phyloP scores from a whole-genome alignment of 1,140 invertebrate species.

The Coelopa frigida region DNA sequence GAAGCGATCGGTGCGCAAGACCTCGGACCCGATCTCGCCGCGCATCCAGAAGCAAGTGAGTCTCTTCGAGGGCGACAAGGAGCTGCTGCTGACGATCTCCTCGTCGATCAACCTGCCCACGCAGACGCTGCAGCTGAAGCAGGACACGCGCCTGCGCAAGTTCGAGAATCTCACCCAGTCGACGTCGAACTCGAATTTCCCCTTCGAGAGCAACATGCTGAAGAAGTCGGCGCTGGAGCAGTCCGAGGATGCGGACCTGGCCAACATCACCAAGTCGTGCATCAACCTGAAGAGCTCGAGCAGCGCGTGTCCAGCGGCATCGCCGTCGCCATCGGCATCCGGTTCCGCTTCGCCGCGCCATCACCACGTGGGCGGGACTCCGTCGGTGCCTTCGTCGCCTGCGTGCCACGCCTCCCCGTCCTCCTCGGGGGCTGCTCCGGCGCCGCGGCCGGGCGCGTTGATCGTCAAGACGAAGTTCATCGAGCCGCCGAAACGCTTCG shows the following conservation, averaged over 20 bases:
- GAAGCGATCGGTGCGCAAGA: conserved; percentile 25
- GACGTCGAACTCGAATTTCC: conserved; percentile 39
- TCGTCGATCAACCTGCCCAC: conserved; percentile 32
- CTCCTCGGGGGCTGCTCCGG: conserved; percentile 2
- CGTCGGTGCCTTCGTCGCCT: neutral
- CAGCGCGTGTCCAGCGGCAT: neutral
- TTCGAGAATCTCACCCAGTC: conserved; percentile 40
- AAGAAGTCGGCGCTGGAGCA: conserved; percentile 26
- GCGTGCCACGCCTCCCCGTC: conserved; percentile 2
- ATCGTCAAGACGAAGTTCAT: conserved; percentile 47
- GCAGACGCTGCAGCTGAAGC: conserved; percentile 24
- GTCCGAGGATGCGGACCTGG: conserved; percentile 24
- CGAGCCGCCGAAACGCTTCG: conserved; percentile 46
- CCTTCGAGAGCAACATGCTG: conserved; percentile 37
- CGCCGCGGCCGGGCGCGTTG: conserved; percentile 38
- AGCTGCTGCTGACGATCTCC: conserved; percentile 10
- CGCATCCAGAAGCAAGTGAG: conserved; percentile 41
- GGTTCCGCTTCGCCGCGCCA: conserved; percentile 8
- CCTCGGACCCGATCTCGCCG: conserved; percentile 32
- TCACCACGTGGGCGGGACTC: conserved; percentile 1
- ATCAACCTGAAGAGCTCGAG: conserved; percentile 33
- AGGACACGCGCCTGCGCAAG: conserved; percentile 32
- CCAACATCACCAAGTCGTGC: conserved; percentile 36
- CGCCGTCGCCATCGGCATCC: neutral
- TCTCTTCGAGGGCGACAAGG: conserved; percentile 24